Evolutionary conservation across 2,888 invertebrate genomes (phyloP), one percentile per base, ranked within the genome.

Genomic region (Globia sparganii): DNA sequence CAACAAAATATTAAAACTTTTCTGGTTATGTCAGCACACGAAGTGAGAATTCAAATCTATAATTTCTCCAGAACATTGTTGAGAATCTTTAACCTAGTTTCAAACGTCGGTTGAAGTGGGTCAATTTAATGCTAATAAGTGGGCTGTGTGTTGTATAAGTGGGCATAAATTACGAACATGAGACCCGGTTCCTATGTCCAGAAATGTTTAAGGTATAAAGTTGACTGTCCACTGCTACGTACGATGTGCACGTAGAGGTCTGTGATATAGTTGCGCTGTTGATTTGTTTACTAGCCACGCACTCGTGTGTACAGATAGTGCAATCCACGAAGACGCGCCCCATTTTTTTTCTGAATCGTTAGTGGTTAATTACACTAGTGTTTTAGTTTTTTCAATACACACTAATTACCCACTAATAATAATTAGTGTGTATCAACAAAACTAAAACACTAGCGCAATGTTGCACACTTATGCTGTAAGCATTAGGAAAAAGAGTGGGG

Each of bases 61-160:
- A 65, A 83, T 76, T 81, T 72, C 72, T 81, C 58, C 31, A 31
- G 18, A 58, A 72, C 58, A 64, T 71, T 68, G 75, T 76, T 43
- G 28, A 64, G 70, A 75, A 80, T 82, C 70, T 81, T 81, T 78
- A 78, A 67, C 83, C 81, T 69, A 82, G 83, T 81, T 81, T 70
- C 66, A 78, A 71, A 82, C 74, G 73, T 56, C 62, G 43, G 62
- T 28, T 15, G 59, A 78, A 82, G 49, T 78, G 70, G 78, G 78
- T 71, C 83, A 40, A 71, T 73, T 56, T 72, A 49, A 70, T 78
- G 70, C 59, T 82, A 82, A 82, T 78, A 82, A 82, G 69, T 68
- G 70, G 61, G n/a, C 46, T 62, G 68, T 73, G 56, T 70, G 58
- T 73, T 68, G 46, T 64, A n/a, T 71, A 71, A 71, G 76, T 58